These are phyloP conservation scores for Hirudo medicinalis DNA, from an alignment of 1,140 invertebrate species.

Conservation along the genomic window DNA sequence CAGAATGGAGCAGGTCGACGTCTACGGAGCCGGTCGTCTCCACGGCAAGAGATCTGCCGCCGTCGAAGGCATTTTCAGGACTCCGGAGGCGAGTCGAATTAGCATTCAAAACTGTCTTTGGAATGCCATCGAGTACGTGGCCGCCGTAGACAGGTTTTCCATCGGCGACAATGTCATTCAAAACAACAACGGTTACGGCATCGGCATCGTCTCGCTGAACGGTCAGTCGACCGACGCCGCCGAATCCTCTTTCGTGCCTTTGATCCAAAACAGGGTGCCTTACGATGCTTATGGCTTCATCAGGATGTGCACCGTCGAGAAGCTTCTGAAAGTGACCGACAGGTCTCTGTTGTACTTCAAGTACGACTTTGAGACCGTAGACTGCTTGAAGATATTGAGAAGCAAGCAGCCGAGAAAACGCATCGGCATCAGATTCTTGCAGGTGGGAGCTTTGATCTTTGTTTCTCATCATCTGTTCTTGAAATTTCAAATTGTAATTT, in stretches of 20 bases:
- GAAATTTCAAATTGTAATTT: neutral
- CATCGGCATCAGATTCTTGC: constrained; percentile 51
- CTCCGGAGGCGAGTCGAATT: constrained; percentile 62
- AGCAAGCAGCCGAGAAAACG: constrained; percentile 25
- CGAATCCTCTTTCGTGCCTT: constrained; percentile 18
- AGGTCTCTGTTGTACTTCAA: constrained; percentile 87
- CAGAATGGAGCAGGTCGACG: constrained; percentile 64
- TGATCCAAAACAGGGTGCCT: constrained; percentile 55
- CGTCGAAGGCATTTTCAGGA: constrained; percentile 61
- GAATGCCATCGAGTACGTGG: constrained; percentile 81
- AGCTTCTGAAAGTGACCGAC: constrained; percentile 77
- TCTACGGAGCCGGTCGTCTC: constrained; percentile 84
- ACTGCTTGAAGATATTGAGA: constrained; percentile 89
- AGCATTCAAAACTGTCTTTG: constrained; percentile 70
- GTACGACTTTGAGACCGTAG: constrained; percentile 86
- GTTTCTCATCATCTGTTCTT: neutral
- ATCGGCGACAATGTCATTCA: constrained; percentile 51
- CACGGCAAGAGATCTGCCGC: constrained; percentile 84
- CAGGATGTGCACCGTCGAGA: constrained; percentile 86
- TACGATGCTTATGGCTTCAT: constrained; percentile 85
- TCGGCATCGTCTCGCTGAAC: constrained; percentile 55
- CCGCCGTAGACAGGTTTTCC: constrained; percentile 52
- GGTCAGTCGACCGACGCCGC: constrained; percentile 19
- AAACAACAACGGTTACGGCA: constrained; percentile 71
- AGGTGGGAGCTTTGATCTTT: constrained; percentile 36